These are phyloP conservation scores for Sinonovacula constricta DNA, from an alignment of 1,140 invertebrate species.

Conservation along the genomic window DNA sequence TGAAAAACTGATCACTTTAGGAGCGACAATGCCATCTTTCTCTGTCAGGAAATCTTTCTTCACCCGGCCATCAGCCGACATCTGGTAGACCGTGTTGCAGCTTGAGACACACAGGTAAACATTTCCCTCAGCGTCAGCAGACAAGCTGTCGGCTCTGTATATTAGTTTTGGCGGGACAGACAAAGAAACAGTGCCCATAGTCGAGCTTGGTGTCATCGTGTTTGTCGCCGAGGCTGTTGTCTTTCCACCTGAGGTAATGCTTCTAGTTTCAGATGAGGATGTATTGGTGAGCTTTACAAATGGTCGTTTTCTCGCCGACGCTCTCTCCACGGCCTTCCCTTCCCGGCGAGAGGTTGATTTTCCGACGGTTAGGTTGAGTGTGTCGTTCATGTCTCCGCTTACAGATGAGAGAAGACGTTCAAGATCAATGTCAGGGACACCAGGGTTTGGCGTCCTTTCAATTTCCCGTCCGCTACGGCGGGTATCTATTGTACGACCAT, in stretches of 20 bases:
- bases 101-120: slow-evolving; percentile 37
- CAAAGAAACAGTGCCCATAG: slow-evolving; percentile 19
- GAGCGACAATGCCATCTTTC: slow-evolving; percentile 32
- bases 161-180: slow-evolving; percentile 24
- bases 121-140: slow-evolving; percentile 19
- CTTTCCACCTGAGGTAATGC: not conserved
- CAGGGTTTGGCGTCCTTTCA: slow-evolving; percentile 25
- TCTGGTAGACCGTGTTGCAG: slow-evolving; percentile 37
- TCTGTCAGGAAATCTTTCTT: slow-evolving; percentile 36
- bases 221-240: slow-evolving; percentile 1
- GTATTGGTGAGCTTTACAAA: not conserved
- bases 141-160: slow-evolving; percentile 34
- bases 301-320: not conserved
- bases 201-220: slow-evolving; percentile 29
- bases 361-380: not conserved
- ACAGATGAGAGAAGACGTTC: not conserved
- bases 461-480: slow-evolving; percentile 22
- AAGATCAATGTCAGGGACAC: slow-evolving; percentile 10
- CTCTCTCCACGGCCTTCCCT: slow-evolving; percentile 35
- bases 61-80: slow-evolving; percentile 41
- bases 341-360: not conserved
- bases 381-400: slow-evolving; percentile 21
- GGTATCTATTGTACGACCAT: not conserved
- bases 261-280: no score
- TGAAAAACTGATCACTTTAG: slow-evolving; percentile 37